phyloP scores from a whole-genome alignment of 2,888 invertebrate genomes.

The Meloe dianella region DNA sequence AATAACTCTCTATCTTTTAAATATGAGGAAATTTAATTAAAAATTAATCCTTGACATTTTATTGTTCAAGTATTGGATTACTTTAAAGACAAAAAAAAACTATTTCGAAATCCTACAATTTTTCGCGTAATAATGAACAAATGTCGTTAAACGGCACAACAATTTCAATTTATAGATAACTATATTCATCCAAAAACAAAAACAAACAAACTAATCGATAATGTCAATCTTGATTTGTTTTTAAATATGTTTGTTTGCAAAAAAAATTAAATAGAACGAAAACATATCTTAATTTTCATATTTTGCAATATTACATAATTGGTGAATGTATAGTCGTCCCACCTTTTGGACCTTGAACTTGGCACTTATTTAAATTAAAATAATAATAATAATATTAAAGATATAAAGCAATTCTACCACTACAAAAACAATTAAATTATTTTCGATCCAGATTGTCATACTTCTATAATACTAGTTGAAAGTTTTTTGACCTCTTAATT shows the following conservation, averaged over 20 bases:
- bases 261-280: background rate
- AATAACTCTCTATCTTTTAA: background rate
- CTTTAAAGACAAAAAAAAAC: background rate
- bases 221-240: background rate
- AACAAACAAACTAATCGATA: background rate
- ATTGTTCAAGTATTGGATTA: background rate
- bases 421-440: background rate
- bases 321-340: background rate
- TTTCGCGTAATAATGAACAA: background rate
- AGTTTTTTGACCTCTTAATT: background rate
- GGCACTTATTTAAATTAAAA: background rate
- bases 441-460: too few relatives aligned
- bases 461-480: background rate
- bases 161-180: too few relatives aligned
- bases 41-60: constrained; percentile 5
- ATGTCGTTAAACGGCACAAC: too few relatives aligned
- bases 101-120: background rate
- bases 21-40: background rate
- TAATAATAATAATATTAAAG: background rate
- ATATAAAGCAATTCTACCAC: too few relatives aligned
- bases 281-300: background rate
- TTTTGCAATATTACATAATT: background rate
- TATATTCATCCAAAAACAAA: background rate
- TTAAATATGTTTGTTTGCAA: background rate
- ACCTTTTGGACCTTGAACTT: background rate